These are phyloP conservation scores for Caenorhabditis becei DNA, from an alignment of 2,888 invertebrate genomes.

Conservation along the genomic window DNA sequence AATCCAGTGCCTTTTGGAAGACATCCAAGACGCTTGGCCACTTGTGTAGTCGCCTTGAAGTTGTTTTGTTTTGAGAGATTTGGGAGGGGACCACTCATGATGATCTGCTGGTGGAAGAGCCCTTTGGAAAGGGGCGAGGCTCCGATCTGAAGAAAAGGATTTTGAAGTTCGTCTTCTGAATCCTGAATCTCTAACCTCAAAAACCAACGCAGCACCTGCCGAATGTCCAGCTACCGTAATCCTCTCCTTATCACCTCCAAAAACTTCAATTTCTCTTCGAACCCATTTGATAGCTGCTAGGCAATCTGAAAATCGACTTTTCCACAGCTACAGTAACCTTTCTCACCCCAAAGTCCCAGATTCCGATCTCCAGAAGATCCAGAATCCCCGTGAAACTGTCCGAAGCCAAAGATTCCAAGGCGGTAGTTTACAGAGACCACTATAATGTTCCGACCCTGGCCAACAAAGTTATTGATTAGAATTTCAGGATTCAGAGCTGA, in stretches of 20 bases:
- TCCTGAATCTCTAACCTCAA: constrained; percentile 2
- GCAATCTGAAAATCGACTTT: not conserved
- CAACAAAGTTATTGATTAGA: constrained; percentile 65
- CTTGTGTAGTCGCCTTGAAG: constrained; percentile 22
- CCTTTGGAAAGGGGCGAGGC: constrained; percentile 37
- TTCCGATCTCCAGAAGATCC: constrained; percentile 32
- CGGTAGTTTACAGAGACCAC: constrained; percentile 59
- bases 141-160: too few species aligned
- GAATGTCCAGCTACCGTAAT: constrained; percentile 63
- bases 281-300: constrained; percentile 49
- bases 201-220: constrained; percentile 47
- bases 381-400: constrained; percentile 39
- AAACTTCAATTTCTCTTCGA: constrained; percentile 45
- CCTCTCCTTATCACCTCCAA: constrained; percentile 54
- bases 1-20: constrained; percentile 15
- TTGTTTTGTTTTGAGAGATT: constrained; percentile 21
- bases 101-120: constrained; percentile 40
- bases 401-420: constrained; percentile 58
- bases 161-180: constrained; percentile 61
- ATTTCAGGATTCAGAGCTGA: constrained; percentile 49
- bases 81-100: constrained; percentile 42
- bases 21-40: constrained; percentile 28
- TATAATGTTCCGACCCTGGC: constrained; percentile 60
- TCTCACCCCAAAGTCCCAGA: constrained; percentile 49
- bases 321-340: too few species aligned